phyloP scores from a whole-genome alignment of 2,113 vertebrate species.

The Atlantisia rogersi region DNA sequence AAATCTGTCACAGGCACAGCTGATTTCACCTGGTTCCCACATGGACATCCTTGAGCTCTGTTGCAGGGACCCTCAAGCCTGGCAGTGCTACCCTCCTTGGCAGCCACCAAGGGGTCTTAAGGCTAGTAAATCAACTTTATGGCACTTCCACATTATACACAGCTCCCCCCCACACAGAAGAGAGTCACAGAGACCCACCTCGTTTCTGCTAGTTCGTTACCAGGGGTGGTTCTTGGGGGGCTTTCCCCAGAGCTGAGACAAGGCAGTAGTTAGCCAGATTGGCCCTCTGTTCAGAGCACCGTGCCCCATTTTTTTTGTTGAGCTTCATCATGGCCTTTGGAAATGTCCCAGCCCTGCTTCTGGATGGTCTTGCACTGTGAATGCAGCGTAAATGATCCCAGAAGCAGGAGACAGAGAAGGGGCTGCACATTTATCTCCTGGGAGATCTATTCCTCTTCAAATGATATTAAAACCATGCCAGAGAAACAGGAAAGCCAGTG shows the following conservation, averaged over 20 bases:
- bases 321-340: background rate
- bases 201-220: rapidly evolving
- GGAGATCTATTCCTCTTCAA: background rate
- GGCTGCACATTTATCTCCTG: background rate
- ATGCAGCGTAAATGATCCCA: background rate
- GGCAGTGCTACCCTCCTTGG: background rate
- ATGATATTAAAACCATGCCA: background rate
- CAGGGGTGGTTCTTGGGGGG: rapidly evolving
- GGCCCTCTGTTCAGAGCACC: background rate
- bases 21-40: background rate
- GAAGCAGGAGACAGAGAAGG: background rate
- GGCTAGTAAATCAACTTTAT: background rate
- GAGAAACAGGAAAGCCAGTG: background rate
- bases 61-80: background rate
- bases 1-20: rapidly evolving
- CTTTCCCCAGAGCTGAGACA: background rate
- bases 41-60: background rate
- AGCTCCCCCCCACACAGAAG: background rate
- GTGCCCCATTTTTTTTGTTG: background rate
- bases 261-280: background rate
- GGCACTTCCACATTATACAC: background rate
- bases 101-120: background rate
- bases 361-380: background rate
- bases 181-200: background rate
- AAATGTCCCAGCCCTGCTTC: background rate